phyloP scores from a whole-genome alignment of 2,888 invertebrate species.

The Acrobeloides nanus region DNA sequence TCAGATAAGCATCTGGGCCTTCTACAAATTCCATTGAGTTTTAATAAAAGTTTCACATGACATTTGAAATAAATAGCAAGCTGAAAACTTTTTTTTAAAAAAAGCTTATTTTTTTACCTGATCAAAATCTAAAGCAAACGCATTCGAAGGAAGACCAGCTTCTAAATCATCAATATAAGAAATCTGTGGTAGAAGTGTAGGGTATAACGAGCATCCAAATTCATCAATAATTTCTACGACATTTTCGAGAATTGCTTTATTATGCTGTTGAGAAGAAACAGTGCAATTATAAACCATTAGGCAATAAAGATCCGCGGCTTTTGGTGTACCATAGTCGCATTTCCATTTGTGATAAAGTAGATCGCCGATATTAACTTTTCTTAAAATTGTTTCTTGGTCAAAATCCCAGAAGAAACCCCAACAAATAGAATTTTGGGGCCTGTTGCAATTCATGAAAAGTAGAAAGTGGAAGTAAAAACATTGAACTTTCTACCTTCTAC shows the following conservation, averaged over 20 bases:
- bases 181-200: slow-evolving; percentile 45
- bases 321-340: slow-evolving; percentile 19
- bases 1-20: too few species aligned
- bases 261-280: slow-evolving; percentile 25
- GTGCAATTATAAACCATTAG: slow-evolving; percentile 51
- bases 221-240: slow-evolving; percentile 50
- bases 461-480: too few species aligned
- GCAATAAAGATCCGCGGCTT: slow-evolving; percentile 38
- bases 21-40: slow-evolving; percentile 40
- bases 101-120: slow-evolving; percentile 14
- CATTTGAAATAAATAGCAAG: slow-evolving; percentile 49
- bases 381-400: too few species aligned
- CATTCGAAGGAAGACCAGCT: slow-evolving; percentile 42
- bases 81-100: slow-evolving; percentile 16
- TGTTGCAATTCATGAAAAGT: too few species aligned
- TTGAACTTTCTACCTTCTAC: too few species aligned
- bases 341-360: slow-evolving; percentile 42
- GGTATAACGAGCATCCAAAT: slow-evolving; percentile 48
- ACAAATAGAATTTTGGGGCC: too few species aligned
- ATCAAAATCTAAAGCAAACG: slow-evolving; percentile 49
- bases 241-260: slow-evolving; percentile 1
- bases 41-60: slow-evolving; percentile 46
- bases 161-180: slow-evolving; percentile 37
- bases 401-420: too few species aligned
- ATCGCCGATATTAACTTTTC: slow-evolving; percentile 35